These are phyloP conservation scores for Diaperis boleti DNA, from an alignment of 2,888 invertebrate species.

Conservation along the genomic window DNA sequence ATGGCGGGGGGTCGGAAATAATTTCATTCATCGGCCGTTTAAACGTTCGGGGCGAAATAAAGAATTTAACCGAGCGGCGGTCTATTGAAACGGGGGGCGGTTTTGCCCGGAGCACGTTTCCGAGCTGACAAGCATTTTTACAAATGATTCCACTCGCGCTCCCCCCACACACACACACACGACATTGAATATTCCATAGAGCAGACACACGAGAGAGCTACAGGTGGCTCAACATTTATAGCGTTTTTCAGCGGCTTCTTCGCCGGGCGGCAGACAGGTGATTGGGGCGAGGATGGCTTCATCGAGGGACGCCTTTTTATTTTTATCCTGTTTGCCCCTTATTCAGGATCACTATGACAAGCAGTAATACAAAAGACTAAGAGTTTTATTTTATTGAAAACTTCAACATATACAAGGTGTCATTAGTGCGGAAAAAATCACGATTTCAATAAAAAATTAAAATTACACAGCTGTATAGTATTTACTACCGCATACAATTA, in stretches of 20 bases:
- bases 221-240: slow-evolving; percentile 63
- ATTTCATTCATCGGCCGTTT: slow-evolving; percentile 39
- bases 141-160: slow-evolving; percentile 63
- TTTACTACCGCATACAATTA: too few relatives aligned
- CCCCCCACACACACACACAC: slow-evolving; percentile 54
- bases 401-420: too few relatives aligned
- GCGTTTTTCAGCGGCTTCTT: slow-evolving; percentile 64
- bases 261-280: slow-evolving; percentile 35
- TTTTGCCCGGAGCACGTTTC: slow-evolving; percentile 41
- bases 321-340: too few relatives aligned
- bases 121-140: slow-evolving; percentile 63
- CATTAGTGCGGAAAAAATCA: too few relatives aligned
- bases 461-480: too few relatives aligned
- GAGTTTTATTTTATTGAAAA: too few relatives aligned
- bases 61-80: slow-evolving; percentile 46
- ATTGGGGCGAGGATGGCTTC: slow-evolving; percentile 6
- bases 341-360: too few relatives aligned
- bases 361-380: too few relatives aligned
- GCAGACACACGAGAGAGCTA: slow-evolving; percentile 53
- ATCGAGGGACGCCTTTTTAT: background rate
- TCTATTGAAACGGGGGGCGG: slow-evolving; percentile 54
- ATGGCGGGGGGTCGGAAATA: slow-evolving; percentile 34
- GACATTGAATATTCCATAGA: slow-evolving; percentile 57
- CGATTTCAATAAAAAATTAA: too few relatives aligned
- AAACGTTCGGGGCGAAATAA: slow-evolving; percentile 43